Conservation (phyloP, 2,888 invertebrate species). For the Melanostoma mellinum region DNA sequence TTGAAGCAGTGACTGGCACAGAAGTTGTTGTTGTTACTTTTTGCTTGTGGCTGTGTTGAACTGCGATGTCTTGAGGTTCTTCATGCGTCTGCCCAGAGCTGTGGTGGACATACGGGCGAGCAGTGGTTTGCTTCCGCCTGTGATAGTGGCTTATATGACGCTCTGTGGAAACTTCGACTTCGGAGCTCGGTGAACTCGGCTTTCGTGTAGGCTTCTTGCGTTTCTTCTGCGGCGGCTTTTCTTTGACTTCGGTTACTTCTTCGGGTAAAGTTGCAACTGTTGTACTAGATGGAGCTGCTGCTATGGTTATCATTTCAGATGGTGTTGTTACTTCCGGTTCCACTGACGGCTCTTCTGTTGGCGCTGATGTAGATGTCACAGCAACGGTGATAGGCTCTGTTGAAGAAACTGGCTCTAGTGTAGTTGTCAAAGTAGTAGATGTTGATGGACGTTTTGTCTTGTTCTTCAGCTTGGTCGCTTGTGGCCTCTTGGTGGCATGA, state of each 20-base stretch:
- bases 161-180: constrained; percentile 49
- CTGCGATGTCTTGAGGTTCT: not conserved
- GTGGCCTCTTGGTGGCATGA: constrained; percentile 77
- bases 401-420: constrained; percentile 3
- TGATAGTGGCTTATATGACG: constrained; percentile 36
- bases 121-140: constrained; percentile 49
- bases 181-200: constrained; percentile 24
- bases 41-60: constrained; percentile 18
- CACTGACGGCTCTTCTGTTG: constrained; percentile 23
- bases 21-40: constrained; percentile 2
- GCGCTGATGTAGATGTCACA: constrained; percentile 6
- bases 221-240: constrained; percentile 57
- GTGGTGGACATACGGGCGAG: constrained; percentile 21
- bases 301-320: constrained; percentile 43
- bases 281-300: constrained; percentile 10
- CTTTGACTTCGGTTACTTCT: constrained; percentile 22
- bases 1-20: constrained; percentile 52
- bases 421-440: constrained; percentile 19
- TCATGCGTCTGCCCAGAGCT: not conserved
- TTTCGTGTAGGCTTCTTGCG: constrained; percentile 66
- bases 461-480: constrained; percentile 76
- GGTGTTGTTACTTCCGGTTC: constrained; percentile 49
- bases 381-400: constrained; percentile 25
- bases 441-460: constrained; percentile 76
- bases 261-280: not conserved